A percentile compares a stretch with the other conserved stretches of the same genome.
Conservation (phyloP, 1,140 invertebrate genomes). For the Microplitis demolitor region DNA sequence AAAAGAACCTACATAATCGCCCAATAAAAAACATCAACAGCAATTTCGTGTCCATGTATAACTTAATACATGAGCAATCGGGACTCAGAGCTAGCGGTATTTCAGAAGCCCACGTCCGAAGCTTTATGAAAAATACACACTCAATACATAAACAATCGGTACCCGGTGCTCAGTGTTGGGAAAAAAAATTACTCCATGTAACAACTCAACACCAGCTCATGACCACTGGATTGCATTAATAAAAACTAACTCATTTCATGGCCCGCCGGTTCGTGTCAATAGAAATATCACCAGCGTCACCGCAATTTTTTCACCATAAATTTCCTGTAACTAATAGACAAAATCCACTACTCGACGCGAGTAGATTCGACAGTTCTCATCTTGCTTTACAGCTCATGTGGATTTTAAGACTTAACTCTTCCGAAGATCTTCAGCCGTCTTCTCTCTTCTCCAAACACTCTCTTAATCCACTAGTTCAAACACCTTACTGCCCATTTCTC, state of each 20-base stretch:
- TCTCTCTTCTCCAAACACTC: background rate
- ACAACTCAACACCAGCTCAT: background rate
- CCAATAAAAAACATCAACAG: too few species aligned
- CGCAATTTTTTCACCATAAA: conserved; percentile 46
- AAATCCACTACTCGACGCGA: conserved; percentile 31
- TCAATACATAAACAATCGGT: too few species aligned
- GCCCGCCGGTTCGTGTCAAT: conserved; percentile 55
- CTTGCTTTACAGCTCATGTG: background rate
- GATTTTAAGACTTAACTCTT: too few species aligned
- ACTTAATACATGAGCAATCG: too few species aligned
- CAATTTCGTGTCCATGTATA: background rate
- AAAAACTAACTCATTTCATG: conserved; percentile 54
- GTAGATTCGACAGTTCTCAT: conserved; percentile 7
- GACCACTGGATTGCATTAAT: background rate
- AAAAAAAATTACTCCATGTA: too few species aligned
- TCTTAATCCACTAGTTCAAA: background rate
- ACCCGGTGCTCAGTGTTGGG: too few species aligned
- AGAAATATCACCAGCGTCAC: conserved; percentile 41
- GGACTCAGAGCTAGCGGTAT: too few species aligned
- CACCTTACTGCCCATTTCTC: conserved; percentile 31
- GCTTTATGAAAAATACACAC: too few species aligned
- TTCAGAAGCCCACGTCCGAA: too few species aligned
- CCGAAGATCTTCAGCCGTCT: background rate
- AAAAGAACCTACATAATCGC: too few species aligned
- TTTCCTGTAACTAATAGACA: conserved; percentile 52